Evolutionary conservation across 2,888 invertebrate species (phyloP), one percentile per base, ranked within the genome.

Genomic region (Alcis repandata): DNA sequence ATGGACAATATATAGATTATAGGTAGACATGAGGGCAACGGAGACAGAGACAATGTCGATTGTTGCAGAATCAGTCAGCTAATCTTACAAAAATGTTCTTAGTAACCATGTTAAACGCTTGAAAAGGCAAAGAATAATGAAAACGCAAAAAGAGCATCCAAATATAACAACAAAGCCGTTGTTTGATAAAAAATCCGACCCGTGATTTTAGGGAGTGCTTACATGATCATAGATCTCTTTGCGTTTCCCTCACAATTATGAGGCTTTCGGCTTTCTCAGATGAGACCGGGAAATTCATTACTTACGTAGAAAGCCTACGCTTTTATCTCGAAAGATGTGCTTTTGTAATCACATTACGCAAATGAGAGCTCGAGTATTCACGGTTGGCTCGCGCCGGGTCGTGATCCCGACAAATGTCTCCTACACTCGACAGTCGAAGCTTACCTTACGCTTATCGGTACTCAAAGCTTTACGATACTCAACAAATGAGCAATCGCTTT

Each of bases 331-430:
- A 86, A 88, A 87, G 91, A 92, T 92, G 90, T 92, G 90, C 92
- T 91, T 91, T 92, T 91, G 92, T 92, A 92, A 92, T 92, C 91
- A 91, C 91, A 92, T 91, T 92, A 92, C 90, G 91, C 86, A 92
- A 91, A 92, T 91, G 91, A 90, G 90, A 89, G 85, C 86, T 86
- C 81, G 83, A 86, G 86, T 84, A 89, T 90, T 89, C 88, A 89
- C 87, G 88, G 87, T 83, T 84, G 89, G 86, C 84, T 86, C 87
- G 81, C 85, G 88, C 87, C 86, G 87, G 90, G 87, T 87, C 89
- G 86, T 87, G 90, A 89, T 88, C 90, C 86, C 89, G 78, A 87
- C 90, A 87, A 89, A 90, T 87, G 89, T 87, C 86, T 84, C 82
- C 81, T 85, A 86, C 85, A 81, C 80, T 77, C 82, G 83, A 83